Base-by-base conservation (phyloP, 1,140 invertebrate species). In the Drosophila novamexicana region DNA sequence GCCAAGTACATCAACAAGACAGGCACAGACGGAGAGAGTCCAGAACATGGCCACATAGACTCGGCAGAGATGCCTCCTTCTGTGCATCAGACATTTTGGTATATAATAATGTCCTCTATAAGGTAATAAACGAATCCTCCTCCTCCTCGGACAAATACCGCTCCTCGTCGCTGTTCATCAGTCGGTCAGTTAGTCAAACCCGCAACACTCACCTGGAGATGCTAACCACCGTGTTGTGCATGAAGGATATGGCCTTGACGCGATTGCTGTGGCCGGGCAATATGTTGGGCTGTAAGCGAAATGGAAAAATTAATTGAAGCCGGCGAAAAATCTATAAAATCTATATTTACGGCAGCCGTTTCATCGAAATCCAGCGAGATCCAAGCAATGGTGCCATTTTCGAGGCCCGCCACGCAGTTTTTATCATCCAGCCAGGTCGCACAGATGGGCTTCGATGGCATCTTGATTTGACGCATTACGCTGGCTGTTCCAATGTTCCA, bases 401-500 rank as follows among this genome's bases (percentile, higher is more conserved):
- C 96, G 68, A 95, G 93, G 1, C 96, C 97, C 50, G 96, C 93
- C 76, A 95, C 93, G 52, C 97, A 91, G 22, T 94, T 91, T 29
- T 94, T 90, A 75, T 96, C 94, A 75, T 94, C 90, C 3, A 94
- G 84, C 94, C 95, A 96, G 76, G 94, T 93, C 22, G 95, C 94
- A 75, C 94, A 95, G 37, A 94, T 92, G n/a, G 96, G 94, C 91
- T 95, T 96, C 8, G 93, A 92, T 34, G 94, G 93, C 67, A 95
- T 95, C 65, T 94, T 93, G 29, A 95, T 91, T 66, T 94, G 93
- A 50, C 94, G 93, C 54, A 94, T 91, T 34, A 96, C 93, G 4
- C 95, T 95, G 1, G 95, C 97, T 58, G 94, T 95, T 80, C 95
- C 94, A 7, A 97, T 95, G 34, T 94, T 95, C 94, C 97, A 98